Evolutionary conservation across 2,888 invertebrate species (phyloP), one percentile per base, ranked within the genome.

Genomic region (Acrobasis consociella): DNA sequence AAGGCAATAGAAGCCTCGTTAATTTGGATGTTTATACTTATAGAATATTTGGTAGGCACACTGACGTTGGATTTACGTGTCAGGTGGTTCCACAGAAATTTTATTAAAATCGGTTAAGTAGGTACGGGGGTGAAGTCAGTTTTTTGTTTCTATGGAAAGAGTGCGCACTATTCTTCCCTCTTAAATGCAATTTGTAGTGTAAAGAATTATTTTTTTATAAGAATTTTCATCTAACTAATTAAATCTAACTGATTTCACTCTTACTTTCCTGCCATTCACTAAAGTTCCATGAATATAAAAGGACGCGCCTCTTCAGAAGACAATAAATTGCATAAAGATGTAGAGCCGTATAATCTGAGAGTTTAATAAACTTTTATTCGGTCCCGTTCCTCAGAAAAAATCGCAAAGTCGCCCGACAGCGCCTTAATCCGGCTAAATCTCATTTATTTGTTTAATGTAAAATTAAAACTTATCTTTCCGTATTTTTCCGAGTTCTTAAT

Each of bases 391-490:
- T 22, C 10, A 13, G 16, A 56, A 56, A 46, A 56, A 56, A 15
- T 52, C 22, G 52, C 22, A 15, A 46, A 13, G 38, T 49, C 50
- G 13, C 37, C 13, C 42, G 13, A 16, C 49, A 49, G 49, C 56
- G 53, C 61, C 64, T 64, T 67, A 67, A 63, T 17, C 58, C 58
- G 56, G 49, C 63, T 15, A 62, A 67, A 67, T 69, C 65, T 69
- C 50, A 67, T 69, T 69, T 69, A 69, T 69, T 69, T 67, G 65
- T 69, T 69, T 69, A 69, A 67, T 69, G 65, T 66, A 65, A 67
- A 67, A 67, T 65, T 62, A 62, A 67, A 68, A 68, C 60, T 67
- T 66, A 63, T 56, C 53, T 60, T 53, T 60, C 52, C 60, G 60
- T 39, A 37, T 65, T 64, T 65, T 62, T 65, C 50, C 58, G 51